Conservation (phyloP, 2,113 vertebrate species). For the Tenrec ecaudatus region DNA sequence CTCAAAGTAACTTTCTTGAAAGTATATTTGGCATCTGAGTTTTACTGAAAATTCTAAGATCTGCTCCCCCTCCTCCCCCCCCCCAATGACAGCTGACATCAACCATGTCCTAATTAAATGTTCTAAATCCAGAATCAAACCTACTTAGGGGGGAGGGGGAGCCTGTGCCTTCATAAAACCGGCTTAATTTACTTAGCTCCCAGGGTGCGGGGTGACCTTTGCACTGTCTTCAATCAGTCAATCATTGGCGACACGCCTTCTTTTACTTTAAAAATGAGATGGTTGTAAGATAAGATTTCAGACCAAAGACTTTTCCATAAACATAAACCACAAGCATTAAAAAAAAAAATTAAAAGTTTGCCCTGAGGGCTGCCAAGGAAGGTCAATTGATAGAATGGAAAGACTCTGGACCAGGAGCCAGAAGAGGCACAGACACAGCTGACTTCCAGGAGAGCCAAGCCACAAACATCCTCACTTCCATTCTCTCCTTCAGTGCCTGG, state of each 20-base stretch:
- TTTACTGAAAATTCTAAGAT: constrained; percentile 7
- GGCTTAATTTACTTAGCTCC: constrained; percentile 68
- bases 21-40: constrained; percentile 22
- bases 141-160: not conserved
- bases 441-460: not conserved
- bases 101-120: constrained; percentile 76
- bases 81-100: constrained; percentile 63
- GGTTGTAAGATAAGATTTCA: constrained; percentile 43
- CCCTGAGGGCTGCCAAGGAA: not conserved
- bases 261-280: constrained; percentile 37
- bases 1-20: constrained; percentile 18
- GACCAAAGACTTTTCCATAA: constrained; percentile 47
- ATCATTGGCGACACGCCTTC: constrained; percentile 21
- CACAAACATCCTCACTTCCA: not conserved
- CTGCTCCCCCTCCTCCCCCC: not conserved
- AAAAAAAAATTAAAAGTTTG: constrained; percentile 8
- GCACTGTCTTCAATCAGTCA: constrained; percentile 52
- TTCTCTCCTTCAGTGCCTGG: accelerated
- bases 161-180: constrained; percentile 31
- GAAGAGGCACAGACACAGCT: not conserved
- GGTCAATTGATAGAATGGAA: not conserved
- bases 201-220: constrained; percentile 61
- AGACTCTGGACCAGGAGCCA: not conserved
- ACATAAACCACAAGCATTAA: constrained; percentile 45
- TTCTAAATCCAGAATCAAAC: constrained; percentile 77